Evolutionary conservation across 2,888 invertebrate genomes (phyloP), one percentile per base, ranked within the genome.

Genomic region (Latrodectus hesperus): DNA sequence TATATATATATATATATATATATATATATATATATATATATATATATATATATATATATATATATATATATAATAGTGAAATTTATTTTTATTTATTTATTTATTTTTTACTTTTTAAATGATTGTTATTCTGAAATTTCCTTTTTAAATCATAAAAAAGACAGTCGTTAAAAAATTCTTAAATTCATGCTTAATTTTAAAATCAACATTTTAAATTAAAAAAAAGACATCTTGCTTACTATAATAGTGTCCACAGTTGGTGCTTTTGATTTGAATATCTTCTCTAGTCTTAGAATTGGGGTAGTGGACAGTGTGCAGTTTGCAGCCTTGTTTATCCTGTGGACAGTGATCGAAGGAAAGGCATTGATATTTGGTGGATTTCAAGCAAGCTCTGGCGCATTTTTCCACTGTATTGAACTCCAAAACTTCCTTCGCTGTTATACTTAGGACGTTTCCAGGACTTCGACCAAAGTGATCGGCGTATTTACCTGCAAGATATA

Each of bases 271-370:
- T 22, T 67, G 53, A 6, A 53, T n/a, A 8, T 16, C 17, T 65
- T 85, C 78, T 22, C 75, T 71, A 6, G 60, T 51, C 11, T 81
- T 68, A 12, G 82, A 14, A 53, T 77, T 75, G 6, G 79, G 74
- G 73, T 77, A 80, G 52, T 85, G 88, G 16, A 81, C 64, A 14
- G 70, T 70, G 65, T 81, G 88, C 6, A 88, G 76, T 16, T 55
- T 68, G 53, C 88, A 88, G 4, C 65, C 38, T 8, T 55, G 51
- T 16, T 75, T 68, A 1, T 64, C 65, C 5, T 70, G n/a, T 9
- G 84, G 76, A 26, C 88, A 88, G 65, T 85, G 77, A 52, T 88
- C 88, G 51, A 88, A 88, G 1, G 88, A 88, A 9, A 81, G 22
- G 52, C 88, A 88, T 16, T 81, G 60, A 73, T 75, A 88, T 9